Evolutionary conservation across 2,113 vertebrate genomes (phyloP), one percentile per base, ranked within the genome.

Genomic region (Elachura formosa): DNA sequence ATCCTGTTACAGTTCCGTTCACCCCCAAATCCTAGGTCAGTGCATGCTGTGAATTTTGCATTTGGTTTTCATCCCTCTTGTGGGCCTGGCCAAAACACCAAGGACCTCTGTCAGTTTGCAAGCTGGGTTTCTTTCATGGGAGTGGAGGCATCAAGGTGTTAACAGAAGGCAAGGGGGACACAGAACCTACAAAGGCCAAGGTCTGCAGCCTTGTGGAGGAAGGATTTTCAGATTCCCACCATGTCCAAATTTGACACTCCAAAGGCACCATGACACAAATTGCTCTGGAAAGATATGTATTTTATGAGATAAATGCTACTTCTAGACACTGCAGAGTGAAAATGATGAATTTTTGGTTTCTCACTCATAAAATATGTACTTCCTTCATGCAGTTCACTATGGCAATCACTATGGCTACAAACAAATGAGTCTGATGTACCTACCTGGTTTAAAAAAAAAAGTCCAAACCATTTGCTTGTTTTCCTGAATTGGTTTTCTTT

Each of bases 1-100:
- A 87, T 31, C 29, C 59, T 9, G 2, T 34, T 59, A 13, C 38
- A 8, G 10, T 55, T 56, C 15, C 0, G 0, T 31, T 6, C 6
- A 40, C 3, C 4, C 17, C 12, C 4, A 24, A 0, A 8, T 66
- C 28, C 17, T 10, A 41, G 33, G 15, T 33, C 2, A 0, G 29
- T 64, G 31, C 18, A 9, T 55, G 16, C 24, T 87, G 14, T 38
- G 49, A 64, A 52, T 7, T 0, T 0, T 68, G 24, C 4, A 51
- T 86, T 68, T 73, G 15, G 5, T 59, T 46, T 85, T 91, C 33
- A 33, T 45, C 17, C 36, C 33, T 74, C 4, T 13, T 26, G n/a
- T 24, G 24, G 21, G 43, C 8, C 54, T 73, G n/a, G 26, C 12
- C 7, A 2, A 89, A 92, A 69, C 24, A 64, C 28, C 31, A 56